These are phyloP conservation scores for Neodiprion fabricii DNA, from an alignment of 1,140 invertebrate species.

Conservation along the genomic window DNA sequence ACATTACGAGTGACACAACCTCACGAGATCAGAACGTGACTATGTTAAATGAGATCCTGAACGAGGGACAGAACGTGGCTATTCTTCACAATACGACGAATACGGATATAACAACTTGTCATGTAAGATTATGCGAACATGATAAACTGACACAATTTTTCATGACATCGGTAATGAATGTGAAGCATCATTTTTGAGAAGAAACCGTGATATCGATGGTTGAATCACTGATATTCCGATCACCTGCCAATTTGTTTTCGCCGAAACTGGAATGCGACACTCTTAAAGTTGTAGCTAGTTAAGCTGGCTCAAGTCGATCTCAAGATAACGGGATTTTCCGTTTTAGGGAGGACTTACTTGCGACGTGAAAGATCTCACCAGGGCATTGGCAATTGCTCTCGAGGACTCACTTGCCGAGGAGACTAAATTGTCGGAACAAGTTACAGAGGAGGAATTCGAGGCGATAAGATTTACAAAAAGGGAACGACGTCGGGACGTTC, in stretches of 20 bases:
- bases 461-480: conserved; percentile 72
- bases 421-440: conserved; percentile 71
- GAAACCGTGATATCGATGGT: too few relatives aligned
- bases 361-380: conserved; percentile 69
- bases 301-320: neutral
- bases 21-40: conserved; percentile 58
- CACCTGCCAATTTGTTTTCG: too few relatives aligned
- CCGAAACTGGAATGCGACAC: too few relatives aligned
- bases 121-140: conserved; percentile 55
- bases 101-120: conserved; percentile 54
- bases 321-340: neutral
- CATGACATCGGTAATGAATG: neutral
- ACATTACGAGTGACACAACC: conserved; percentile 71
- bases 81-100: conserved; percentile 77
- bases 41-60: conserved; percentile 64
- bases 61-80: conserved; percentile 84
- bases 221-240: too few relatives aligned
- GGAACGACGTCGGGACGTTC: conserved; percentile 67
- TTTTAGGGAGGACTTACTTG: conserved; percentile 68
- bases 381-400: conserved; percentile 68
- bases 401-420: conserved; percentile 72
- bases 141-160: conserved; percentile 13
- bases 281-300: neutral
- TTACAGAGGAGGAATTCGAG: conserved; percentile 84
- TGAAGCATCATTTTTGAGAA: too few relatives aligned